phyloP scores from a whole-genome alignment of 1,140 invertebrate genomes.

The Caenorhabditis inopinata region DNA sequence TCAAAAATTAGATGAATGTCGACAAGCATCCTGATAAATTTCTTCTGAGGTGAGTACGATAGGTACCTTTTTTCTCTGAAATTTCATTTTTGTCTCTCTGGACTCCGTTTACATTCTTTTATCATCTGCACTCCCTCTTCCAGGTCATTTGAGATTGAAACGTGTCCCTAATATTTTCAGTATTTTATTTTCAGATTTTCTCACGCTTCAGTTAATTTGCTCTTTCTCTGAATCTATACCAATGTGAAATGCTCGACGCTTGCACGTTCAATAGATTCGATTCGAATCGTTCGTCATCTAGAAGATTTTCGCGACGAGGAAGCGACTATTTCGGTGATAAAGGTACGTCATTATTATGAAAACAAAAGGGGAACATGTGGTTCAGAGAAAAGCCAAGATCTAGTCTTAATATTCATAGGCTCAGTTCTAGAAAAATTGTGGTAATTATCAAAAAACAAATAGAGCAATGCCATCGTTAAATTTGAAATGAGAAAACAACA shows the following conservation, averaged over 20 bases:
- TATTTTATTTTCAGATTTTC: not conserved
- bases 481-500: no score
- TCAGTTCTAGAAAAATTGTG: no score
- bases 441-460: no score
- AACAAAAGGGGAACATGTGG: no score
- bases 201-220: not conserved
- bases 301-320: not conserved
- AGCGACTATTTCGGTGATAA: constrained; percentile 7
- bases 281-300: not conserved
- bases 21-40: constrained; percentile 28
- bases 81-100: not conserved
- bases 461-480: no score
- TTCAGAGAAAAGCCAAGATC: no score
- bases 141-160: not conserved
- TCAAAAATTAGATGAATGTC: constrained; percentile 19
- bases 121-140: not conserved
- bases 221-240: not conserved
- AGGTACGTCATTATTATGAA: not conserved
- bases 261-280: constrained; percentile 14
- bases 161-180: not conserved
- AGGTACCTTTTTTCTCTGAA: not conserved
- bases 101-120: not conserved
- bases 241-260: constrained; percentile 24
- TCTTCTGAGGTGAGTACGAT: not conserved
- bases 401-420: no score